phyloP scores from a whole-genome alignment of 2,113 vertebrate genomes.

The Campylomormyrus tamandua region DNA sequence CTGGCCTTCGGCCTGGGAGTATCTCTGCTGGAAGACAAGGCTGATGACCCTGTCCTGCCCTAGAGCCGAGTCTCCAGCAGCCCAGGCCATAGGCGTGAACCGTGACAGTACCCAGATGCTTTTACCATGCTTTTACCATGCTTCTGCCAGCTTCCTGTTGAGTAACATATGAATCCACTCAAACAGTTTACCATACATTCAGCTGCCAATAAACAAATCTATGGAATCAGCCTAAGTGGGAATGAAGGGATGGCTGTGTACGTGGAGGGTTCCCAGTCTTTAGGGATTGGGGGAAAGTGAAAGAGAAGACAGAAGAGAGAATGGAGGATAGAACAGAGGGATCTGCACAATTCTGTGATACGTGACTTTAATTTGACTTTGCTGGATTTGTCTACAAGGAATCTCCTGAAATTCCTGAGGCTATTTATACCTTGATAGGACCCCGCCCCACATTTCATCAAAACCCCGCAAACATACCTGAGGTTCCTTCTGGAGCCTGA shows the following conservation, averaged over 20 bases:
- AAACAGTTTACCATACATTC: not conserved
- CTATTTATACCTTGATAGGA: not conserved
- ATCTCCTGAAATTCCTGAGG: not conserved
- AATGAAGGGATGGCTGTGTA: not conserved
- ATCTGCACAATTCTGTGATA: not conserved
- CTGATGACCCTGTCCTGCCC: not conserved
- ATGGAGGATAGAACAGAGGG: not conserved
- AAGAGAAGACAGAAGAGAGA: not conserved
- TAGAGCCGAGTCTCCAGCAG: not conserved
- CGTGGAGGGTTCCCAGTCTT: not conserved
- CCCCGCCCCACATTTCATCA: not conserved
- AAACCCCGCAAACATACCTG: slow-evolving; percentile 60
- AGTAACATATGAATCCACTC: not conserved
- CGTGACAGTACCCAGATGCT: not conserved
- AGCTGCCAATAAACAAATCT: not conserved
- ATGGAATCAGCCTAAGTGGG: not conserved
- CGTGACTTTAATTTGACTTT: not conserved
- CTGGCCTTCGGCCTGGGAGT: not conserved
- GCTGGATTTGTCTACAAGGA: not conserved
- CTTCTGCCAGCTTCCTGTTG: not conserved
- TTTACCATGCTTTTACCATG: not conserved
- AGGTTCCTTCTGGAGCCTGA: slow-evolving; percentile 70
- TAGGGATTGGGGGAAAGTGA: not conserved
- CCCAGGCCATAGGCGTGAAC: not conserved
- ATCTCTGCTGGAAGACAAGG: not conserved